Conservation (phyloP, 1,140 invertebrate genomes). For the Magallana gigas region DNA sequence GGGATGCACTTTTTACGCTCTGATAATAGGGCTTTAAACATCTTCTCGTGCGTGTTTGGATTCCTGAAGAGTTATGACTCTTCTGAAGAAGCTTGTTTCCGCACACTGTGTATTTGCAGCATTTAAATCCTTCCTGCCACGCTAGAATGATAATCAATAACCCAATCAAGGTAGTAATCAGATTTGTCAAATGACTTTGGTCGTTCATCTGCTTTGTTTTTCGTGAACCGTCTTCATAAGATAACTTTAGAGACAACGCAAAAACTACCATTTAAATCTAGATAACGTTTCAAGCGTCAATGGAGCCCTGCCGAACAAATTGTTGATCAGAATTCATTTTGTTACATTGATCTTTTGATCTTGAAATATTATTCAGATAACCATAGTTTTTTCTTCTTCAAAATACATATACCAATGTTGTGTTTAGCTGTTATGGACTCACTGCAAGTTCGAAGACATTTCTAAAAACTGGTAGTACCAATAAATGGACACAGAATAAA, state of each 20-base stretch:
- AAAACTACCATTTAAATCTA: neutral
- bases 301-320: neutral
- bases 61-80: neutral
- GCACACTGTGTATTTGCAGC: neutral
- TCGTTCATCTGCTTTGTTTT: conserved; percentile 12
- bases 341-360: neutral
- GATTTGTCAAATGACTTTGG: neutral
- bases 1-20: neutral
- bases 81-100: neutral
- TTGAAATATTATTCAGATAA: neutral
- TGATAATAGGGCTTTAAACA: conserved; percentile 19
- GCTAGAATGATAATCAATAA: conserved; percentile 28
- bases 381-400: neutral
- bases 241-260: neutral
- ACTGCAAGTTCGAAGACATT: too few relatives aligned
- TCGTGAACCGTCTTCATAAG: neutral
- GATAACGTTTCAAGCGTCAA: neutral
- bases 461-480: neutral
- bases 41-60: neutral
- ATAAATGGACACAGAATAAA: neutral
- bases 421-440: too few relatives aligned
- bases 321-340: neutral
- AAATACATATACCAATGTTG: neutral
- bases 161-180: conserved; percentile 20
- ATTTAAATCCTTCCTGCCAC: conserved; percentile 1